Evolutionary conservation across 2,888 invertebrate species (phyloP).

Genomic region (Pogonocherus hispidulus): DNA sequence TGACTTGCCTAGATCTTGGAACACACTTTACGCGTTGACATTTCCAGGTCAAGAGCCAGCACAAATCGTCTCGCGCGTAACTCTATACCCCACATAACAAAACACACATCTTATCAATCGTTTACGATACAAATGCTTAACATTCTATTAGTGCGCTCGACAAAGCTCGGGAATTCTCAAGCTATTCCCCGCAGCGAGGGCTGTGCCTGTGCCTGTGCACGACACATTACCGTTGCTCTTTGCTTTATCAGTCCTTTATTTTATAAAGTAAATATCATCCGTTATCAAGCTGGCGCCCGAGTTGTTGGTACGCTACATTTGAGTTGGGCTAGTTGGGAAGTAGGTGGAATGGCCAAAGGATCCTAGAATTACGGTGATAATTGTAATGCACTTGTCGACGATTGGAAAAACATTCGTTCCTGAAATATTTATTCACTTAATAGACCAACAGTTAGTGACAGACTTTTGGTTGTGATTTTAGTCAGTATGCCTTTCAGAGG

Average conservation of each 20-base stretch:
- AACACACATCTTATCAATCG: conserved; percentile 13
- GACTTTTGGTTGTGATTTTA: too few relatives aligned
- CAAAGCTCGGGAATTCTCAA: not conserved
- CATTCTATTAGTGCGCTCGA: conserved; percentile 19
- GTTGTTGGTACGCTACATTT: conserved; percentile 20
- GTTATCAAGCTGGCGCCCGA: conserved; percentile 47
- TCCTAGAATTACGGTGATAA: too few relatives aligned
- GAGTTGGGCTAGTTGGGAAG: conserved; percentile 11
- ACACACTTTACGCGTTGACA: too few relatives aligned
- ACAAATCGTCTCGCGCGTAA: not conserved
- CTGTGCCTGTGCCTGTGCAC: conserved; percentile 36
- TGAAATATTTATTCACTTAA: too few relatives aligned
- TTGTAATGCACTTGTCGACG: too few relatives aligned
- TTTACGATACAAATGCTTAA: conserved; percentile 21
- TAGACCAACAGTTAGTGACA: too few relatives aligned
- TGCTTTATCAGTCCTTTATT: conserved; percentile 45
- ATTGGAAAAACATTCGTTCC: too few relatives aligned
- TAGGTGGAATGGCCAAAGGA: too few relatives aligned
- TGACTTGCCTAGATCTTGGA: too few relatives aligned
- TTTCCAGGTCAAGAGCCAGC: not conserved
- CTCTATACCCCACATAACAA: not conserved
- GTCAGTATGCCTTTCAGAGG: too few relatives aligned
- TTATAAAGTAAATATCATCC: conserved; percentile 44
- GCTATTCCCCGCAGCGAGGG: conserved; percentile 8
- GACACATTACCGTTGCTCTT: conserved; percentile 42